Conservation (phyloP, 2,113 vertebrate genomes). For the Emydura subglobosa region DNA sequence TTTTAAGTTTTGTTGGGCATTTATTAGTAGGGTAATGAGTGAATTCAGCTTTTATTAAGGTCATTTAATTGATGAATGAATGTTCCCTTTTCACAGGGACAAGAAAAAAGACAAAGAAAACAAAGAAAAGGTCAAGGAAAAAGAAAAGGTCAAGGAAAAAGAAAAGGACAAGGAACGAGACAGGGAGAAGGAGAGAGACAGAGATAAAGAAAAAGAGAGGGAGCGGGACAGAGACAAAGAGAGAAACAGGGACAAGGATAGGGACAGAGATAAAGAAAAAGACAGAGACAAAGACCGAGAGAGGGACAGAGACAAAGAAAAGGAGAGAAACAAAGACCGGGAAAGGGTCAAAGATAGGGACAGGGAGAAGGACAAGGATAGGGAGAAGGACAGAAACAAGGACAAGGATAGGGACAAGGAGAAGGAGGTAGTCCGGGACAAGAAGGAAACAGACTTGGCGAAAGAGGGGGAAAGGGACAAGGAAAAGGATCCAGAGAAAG, state of each 20-base stretch:
- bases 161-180: background rate
- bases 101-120: slow-evolving; percentile 84
- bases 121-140: slow-evolving; percentile 35
- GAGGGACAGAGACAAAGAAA: slow-evolving; percentile 78
- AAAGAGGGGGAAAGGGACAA: slow-evolving; percentile 60
- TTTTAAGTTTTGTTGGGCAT: background rate
- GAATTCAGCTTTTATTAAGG: slow-evolving; percentile 38
- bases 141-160: background rate
- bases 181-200: slow-evolving; percentile 68
- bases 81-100: slow-evolving; percentile 78
- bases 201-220: slow-evolving; percentile 69
- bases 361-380: slow-evolving; percentile 77
- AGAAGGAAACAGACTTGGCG: slow-evolving; percentile 18
- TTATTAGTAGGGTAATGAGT: background rate
- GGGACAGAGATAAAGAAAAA: slow-evolving; percentile 80
- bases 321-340: slow-evolving; percentile 76
- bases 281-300: slow-evolving; percentile 77
- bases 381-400: slow-evolving; percentile 66
- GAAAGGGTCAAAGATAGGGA: slow-evolving; percentile 77
- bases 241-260: slow-evolving; percentile 73
- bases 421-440: slow-evolving; percentile 40
- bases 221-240: slow-evolving; percentile 79
- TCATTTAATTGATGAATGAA: slow-evolving; percentile 50
- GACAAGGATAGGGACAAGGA: slow-evolving; percentile 73
- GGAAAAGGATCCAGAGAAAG: slow-evolving; percentile 67